A percentile compares a stretch with the other conserved stretches of the same genome.
Conservation (phyloP, 2,888 invertebrate species). For the Erynnis tages region DNA sequence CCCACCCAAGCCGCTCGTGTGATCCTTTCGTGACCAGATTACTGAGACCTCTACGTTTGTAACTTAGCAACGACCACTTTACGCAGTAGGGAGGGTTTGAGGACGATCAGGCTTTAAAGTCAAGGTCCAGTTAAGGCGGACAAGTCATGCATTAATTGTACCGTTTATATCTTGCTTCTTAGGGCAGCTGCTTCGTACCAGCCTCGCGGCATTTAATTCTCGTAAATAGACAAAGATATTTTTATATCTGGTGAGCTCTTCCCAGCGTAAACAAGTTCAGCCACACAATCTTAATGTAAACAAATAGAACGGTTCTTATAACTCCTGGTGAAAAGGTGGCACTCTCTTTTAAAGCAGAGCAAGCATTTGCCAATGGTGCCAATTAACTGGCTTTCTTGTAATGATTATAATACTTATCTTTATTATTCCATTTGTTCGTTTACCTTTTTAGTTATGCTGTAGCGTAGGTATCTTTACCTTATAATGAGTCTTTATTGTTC, state of each 20-base stretch:
- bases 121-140: conserved; percentile 53
- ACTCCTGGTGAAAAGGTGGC: background rate
- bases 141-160: conserved; percentile 67
- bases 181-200: conserved; percentile 77
- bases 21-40: conserved; percentile 52
- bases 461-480: too few relatives aligned
- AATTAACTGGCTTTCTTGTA: too few relatives aligned
- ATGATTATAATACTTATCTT: too few relatives aligned
- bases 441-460: too few relatives aligned
- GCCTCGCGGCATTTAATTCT: conserved; percentile 73
- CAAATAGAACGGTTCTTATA: conserved; percentile 52
- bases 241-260: conserved; percentile 74
- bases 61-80: conserved; percentile 35
- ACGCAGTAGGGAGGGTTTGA: conserved; percentile 33
- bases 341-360: too few relatives aligned
- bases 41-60: conserved; percentile 42
- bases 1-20: conserved; percentile 53
- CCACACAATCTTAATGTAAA: conserved; percentile 70
- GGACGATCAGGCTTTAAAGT: conserved; percentile 40
- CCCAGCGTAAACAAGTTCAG: conserved; percentile 63
- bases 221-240: conserved; percentile 79
- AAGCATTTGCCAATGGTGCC: too few relatives aligned
- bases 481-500: too few relatives aligned
- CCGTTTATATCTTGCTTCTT: conserved; percentile 73
- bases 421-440: too few relatives aligned